phyloP scores from a whole-genome alignment of 2,113 vertebrate genomes.

The crab-eating macaque (Macaca fascicularis) region T2T-MFA8v1.1 NC_088387.1:22221001-22221500 shows the following conservation, averaged over 20 bases:
- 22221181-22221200: neutral
- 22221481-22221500: neutral
- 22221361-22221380: neutral
- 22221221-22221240: neutral
- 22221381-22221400: neutral
- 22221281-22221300: neutral
- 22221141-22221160: neutral
- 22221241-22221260: neutral
- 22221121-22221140: neutral
- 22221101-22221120: neutral
- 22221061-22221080: neutral
- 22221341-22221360: neutral
- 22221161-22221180: neutral
- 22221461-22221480: neutral
- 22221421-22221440: neutral
- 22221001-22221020: neutral
- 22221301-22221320: neutral
- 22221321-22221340: neutral
- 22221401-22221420: neutral
- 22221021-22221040: neutral
- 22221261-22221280: neutral
- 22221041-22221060: neutral
- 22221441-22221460: neutral
- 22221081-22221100: neutral
- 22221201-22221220: neutral